Conservation (phyloP, 2,797 vertebrate genomes). For the Jordanella pulchra region DNA sequence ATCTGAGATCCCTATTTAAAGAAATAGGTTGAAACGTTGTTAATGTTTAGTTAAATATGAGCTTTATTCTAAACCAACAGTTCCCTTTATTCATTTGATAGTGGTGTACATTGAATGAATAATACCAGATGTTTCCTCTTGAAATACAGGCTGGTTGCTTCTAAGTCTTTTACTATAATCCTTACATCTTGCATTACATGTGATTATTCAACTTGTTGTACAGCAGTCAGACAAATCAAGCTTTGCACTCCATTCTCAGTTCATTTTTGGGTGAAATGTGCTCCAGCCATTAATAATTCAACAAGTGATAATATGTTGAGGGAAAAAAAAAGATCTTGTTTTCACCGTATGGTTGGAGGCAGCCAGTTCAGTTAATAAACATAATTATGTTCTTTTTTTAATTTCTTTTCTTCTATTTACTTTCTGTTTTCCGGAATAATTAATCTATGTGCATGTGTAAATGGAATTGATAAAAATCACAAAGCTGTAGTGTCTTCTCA, state of each 20-base stretch:
- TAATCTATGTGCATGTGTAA: conserved; percentile 41
- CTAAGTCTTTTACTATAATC: conserved; percentile 54
- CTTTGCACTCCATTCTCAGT: conserved; percentile 32
- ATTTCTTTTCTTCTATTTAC: conserved; percentile 45
- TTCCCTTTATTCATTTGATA: conserved; percentile 30
- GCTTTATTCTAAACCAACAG: conserved; percentile 23
- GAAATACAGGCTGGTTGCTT: conserved; percentile 55
- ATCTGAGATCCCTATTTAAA: conserved; percentile 13
- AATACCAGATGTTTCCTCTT: conserved; percentile 70
- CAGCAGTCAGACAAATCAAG: conserved; percentile 56
- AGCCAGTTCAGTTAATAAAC: conserved; percentile 81
- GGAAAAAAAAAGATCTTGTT: conserved; percentile 66
- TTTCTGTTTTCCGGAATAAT: conserved; percentile 72
- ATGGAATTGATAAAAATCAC: conserved; percentile 44
- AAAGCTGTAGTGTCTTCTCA: conserved; percentile 72
- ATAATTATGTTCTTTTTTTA: conserved; percentile 44
- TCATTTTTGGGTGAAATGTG: conserved; percentile 50
- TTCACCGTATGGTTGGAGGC: conserved; percentile 72
- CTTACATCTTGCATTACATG: conserved; percentile 60
- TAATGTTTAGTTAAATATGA: conserved; percentile 9
- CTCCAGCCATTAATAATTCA: conserved; percentile 69
- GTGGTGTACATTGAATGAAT: conserved; percentile 60
- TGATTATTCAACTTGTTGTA: conserved; percentile 66
- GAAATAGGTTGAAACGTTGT: not conserved
- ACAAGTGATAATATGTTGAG: conserved; percentile 69